A percentile compares a stretch with the other conserved stretches of the same genome.
phyloP scores from a whole-genome alignment of 2,888 invertebrate genomes.

The Philereme vetulata region DNA sequence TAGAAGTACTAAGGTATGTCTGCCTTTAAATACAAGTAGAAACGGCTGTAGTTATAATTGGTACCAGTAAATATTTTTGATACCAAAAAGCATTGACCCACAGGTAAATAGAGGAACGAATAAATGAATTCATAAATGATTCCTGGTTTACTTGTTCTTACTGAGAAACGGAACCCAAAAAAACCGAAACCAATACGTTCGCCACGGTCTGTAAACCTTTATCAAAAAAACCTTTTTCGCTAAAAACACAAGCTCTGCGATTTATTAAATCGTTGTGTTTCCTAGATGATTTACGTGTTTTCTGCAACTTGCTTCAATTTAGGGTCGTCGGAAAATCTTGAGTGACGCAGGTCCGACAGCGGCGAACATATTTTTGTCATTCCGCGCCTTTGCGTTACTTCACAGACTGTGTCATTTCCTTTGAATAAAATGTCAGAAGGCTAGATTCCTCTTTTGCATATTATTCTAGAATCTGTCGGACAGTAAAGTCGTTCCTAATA shows the following conservation, averaged over 20 bases:
- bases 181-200: constrained; percentile 13
- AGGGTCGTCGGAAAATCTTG: constrained; percentile 57
- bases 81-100: no score
- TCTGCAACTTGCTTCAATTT: constrained; percentile 55
- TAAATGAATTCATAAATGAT: no score
- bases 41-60: no score
- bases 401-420: constrained; percentile 39
- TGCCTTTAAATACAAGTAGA: no score
- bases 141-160: no score
- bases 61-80: no score
- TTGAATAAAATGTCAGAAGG: constrained; percentile 25
- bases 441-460: constrained; percentile 18
- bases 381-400: constrained; percentile 54
- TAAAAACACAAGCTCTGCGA: constrained; percentile 42
- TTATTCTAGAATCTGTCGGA: constrained; percentile 6
- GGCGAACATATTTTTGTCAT: constrained; percentile 66
- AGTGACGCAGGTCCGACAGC: constrained; percentile 68
- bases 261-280: constrained; percentile 45
- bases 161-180: constrained; percentile 2
- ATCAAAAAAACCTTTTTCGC: constrained; percentile 10
- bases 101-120: no score
- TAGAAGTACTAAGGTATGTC: no score
- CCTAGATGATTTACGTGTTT: constrained; percentile 56
- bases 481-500: neutral
- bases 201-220: constrained; percentile 12